Conservation (phyloP, 2,888 invertebrate genomes). For the Pheosia gnoma region DNA sequence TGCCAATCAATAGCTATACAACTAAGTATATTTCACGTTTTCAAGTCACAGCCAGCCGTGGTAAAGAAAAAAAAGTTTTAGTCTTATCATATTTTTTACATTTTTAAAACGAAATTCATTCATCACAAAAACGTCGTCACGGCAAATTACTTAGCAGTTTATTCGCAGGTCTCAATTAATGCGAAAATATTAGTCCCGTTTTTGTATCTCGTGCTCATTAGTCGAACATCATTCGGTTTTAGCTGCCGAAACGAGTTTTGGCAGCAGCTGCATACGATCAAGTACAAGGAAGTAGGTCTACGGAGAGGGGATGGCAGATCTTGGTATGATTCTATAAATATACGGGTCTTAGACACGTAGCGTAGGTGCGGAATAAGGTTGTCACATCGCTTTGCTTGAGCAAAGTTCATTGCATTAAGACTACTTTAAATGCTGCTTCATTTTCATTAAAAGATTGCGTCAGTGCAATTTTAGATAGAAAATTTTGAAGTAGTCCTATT, state of each 20-base stretch:
- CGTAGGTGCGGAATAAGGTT: slow-evolving; percentile 25
- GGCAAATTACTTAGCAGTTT: neutral
- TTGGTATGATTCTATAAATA: slow-evolving; percentile 22
- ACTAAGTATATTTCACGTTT: too few relatives aligned
- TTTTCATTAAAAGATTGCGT: neutral
- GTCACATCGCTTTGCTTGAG: slow-evolving; percentile 1
- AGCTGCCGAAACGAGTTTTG: slow-evolving; percentile 27
- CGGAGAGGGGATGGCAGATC: slow-evolving; percentile 17
- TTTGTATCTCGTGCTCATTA: slow-evolving; percentile 23
- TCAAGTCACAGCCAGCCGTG: too few relatives aligned
- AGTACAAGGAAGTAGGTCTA: slow-evolving; percentile 34
- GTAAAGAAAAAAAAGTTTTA: too few relatives aligned
- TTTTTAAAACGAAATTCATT: neutral
- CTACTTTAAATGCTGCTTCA: neutral
- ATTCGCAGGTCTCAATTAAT: neutral
- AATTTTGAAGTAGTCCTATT: too few relatives aligned
- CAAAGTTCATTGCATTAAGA: neutral
- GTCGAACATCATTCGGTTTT: slow-evolving; percentile 26
- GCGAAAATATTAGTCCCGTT: neutral
- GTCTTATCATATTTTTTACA: too few relatives aligned
- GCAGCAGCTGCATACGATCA: slow-evolving; percentile 24
- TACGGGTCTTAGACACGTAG: slow-evolving; percentile 21
- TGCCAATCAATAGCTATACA: too few relatives aligned
- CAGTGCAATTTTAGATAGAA: too few relatives aligned
- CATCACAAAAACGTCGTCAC: neutral